Base-by-base conservation (phyloP, 2,797 vertebrate species). In the Heterohyrax brucei region DNA sequence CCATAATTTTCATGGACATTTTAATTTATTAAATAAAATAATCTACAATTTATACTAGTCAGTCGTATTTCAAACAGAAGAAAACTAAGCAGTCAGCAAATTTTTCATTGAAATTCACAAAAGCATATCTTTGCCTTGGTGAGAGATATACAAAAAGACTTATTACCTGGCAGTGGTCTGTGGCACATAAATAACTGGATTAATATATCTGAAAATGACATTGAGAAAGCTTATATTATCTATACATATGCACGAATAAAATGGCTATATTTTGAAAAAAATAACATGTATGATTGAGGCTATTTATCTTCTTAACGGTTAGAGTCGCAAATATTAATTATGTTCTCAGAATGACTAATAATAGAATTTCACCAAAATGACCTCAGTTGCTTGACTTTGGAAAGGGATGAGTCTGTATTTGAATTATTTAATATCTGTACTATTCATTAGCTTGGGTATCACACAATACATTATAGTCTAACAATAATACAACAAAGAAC, bases 301-400 rank as follows among this genome's bases (percentile, higher is more conserved):
- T 92, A 89, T 95, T 95, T 95, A 64, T 96, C 68, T 96, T 86
- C 62, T 93, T 94, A 89, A 87, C 16, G 2, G n/a, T 88, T 39
- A 50, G 7, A 87, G 70, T 89, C 78, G 88, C 89, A 48, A 93
- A 93, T 98, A 89, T 88, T 95, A 95, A 97, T 83, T 88, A 82
- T 96, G 64, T 95, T 91, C 68, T 80, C 86, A 91, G 14, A 76
- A 82, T 66, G 46, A 83, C 89, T 95, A 95, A 93, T 92, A 92
- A 82, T 50, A 64, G 30, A 53, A 87, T 59, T 96, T 95, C 9
- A 93, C 33, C 21, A 24, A 87, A 83, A 86, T 89, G 80, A 73
- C 53, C 24, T 85, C 24, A 5, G 0, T 62, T 68, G 14, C 22
- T 93, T 88, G 64, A 33, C 19, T 84, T 48, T 84, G 24, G 30